phyloP scores from a whole-genome alignment of 2,797 vertebrate genomes.

The Melanotaenia boesemani region DNA sequence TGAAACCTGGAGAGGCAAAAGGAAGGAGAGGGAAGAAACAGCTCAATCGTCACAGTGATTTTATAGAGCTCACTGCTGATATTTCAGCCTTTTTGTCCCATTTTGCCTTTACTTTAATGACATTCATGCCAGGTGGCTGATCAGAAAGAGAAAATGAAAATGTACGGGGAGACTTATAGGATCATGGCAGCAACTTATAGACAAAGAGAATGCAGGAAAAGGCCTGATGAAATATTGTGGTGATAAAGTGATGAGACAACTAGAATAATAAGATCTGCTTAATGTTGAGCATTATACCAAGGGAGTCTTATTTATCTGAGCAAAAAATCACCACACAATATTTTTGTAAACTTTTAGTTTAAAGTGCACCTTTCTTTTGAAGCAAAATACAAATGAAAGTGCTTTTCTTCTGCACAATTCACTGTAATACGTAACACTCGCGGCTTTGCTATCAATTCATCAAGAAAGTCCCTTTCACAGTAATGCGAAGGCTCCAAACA shows the following conservation, averaged over 20 bases:
- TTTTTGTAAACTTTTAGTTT: conserved; percentile 1
- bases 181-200: conserved; percentile 50
- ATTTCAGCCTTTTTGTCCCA: conserved; percentile 40
- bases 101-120: conserved; percentile 47
- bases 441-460: conserved; percentile 10
- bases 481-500: conserved; percentile 37
- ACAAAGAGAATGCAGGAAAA: conserved; percentile 36
- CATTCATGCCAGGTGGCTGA: conserved; percentile 71
- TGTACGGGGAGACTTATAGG: conserved; percentile 36
- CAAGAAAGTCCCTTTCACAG: neutral
- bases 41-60: conserved; percentile 73
- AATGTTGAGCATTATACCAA: conserved; percentile 3
- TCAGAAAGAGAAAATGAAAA: conserved; percentile 76
- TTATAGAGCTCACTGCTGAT: conserved; percentile 54
- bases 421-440: neutral
- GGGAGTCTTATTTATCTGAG: conserved; percentile 5
- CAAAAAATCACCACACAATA: neutral
- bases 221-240: conserved; percentile 33
- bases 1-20: conserved; percentile 46
- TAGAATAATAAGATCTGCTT: conserved; percentile 25
- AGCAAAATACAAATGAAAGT: neutral
- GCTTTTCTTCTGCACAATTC: neutral
- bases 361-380: conserved; percentile 9
- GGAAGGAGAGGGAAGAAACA: conserved; percentile 37
- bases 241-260: conserved; percentile 39